phyloP scores from a whole-genome alignment of 1,140 invertebrate genomes.

The Triops longicaudatus region DNA sequence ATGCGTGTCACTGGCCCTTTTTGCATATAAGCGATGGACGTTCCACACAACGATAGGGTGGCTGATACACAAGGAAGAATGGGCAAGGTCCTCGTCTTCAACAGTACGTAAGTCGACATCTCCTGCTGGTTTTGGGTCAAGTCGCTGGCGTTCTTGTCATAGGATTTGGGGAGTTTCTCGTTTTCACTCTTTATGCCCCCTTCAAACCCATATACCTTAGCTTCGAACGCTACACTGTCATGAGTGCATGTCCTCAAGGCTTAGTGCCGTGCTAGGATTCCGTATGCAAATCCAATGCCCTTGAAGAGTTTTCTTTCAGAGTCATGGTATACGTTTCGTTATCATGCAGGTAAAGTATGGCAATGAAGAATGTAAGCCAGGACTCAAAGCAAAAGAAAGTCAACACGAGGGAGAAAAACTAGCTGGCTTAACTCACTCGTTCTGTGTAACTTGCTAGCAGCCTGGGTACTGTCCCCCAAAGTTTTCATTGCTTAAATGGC shows the following conservation, averaged over 20 bases:
- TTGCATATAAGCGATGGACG: not conserved
- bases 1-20: not conserved
- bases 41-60: not conserved
- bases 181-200: not conserved
- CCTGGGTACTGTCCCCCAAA: not conserved
- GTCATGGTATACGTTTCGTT: not conserved
- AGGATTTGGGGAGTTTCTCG: not conserved
- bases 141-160: constrained; percentile 3
- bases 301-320: not conserved
- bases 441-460: not conserved
- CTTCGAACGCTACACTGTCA: not conserved
- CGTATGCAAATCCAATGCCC: not conserved
- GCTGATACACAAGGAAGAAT: not conserved
- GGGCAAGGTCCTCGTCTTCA: not conserved
- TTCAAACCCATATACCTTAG: not conserved
- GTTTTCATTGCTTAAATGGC: no score
- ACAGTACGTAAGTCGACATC: constrained; percentile 2
- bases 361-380: not conserved
- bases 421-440: no score
- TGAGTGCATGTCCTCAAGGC: not conserved
- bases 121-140: not conserved
- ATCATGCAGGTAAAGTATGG: not conserved
- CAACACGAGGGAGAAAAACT: not conserved
- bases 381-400: not conserved
- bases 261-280: not conserved